Percentiles rank a stretch among this genome's conserved stretches.
Conservation (phyloP, 2,797 vertebrate species). For the Tragopan temminckii region DNA sequence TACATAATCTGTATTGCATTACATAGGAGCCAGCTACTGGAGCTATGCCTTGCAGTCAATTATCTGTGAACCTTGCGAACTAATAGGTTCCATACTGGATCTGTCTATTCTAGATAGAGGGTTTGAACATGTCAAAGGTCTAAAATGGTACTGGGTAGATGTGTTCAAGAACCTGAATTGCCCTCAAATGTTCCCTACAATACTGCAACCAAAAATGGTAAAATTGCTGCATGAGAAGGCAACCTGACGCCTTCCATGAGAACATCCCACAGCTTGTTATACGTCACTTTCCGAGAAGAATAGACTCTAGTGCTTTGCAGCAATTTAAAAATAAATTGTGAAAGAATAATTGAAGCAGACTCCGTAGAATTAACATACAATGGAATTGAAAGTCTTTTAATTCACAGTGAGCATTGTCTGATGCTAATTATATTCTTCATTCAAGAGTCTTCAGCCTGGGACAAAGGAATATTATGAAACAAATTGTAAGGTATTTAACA, state of each 20-base stretch:
- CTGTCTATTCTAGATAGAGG: not conserved
- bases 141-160: not conserved
- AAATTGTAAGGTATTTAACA: slow-evolving; percentile 8
- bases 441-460: not conserved
- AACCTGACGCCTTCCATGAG: not conserved
- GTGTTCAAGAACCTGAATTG: not conserved
- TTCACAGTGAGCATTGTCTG: not conserved
- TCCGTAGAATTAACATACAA: slow-evolving; percentile 4
- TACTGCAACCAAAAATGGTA: not conserved
- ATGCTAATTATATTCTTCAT: slow-evolving; percentile 24
- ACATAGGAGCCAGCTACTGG: not conserved
- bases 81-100: not conserved
- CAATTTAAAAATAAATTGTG: slow-evolving; percentile 28
- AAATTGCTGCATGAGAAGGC: not conserved
- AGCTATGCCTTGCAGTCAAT: not conserved
- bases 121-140: not conserved
- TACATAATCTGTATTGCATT: not conserved
- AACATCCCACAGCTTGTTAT: slow-evolving; percentile 28
- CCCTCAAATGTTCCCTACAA: not conserved
- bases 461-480: slow-evolving; percentile 30
- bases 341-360: not conserved
- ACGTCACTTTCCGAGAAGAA: slow-evolving; percentile 13
- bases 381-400: slow-evolving; percentile 7
- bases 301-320: not conserved
- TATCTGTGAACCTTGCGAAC: not conserved